Base-by-base conservation (phyloP, 2,113 vertebrate species). In the Cyanoderma ruficeps region DNA sequence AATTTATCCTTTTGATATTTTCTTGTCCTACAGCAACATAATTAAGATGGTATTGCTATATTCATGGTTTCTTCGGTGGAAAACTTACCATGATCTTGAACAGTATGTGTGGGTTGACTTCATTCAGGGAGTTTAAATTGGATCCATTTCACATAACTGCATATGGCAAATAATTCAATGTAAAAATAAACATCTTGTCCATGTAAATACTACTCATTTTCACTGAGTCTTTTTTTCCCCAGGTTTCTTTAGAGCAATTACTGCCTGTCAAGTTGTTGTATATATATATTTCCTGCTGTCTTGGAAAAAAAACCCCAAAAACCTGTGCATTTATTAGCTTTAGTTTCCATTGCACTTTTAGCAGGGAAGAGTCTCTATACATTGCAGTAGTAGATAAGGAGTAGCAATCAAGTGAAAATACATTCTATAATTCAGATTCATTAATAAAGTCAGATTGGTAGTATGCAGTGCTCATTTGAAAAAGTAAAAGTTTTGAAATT, bases 101-200 rank as follows among this genome's bases (percentile, higher is more conserved):
- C 80, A 96, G 87, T 67, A 50, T 71, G 84, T 94, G 81, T 96
- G 87, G 82, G 87, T 83, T 84, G 76, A 76, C 53, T 94, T 93
- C 28, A 90, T 93, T 97, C 89, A 83, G 69, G 55, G 78, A 94
- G 79, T 88, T 78, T 81, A 87, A 93, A 94, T 94, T 92, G 96
- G 94, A 96, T 97, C 79, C 30, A 86, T 97, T 96, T 96, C 94
- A 93, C 37, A 33, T 94, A 95, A 97, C 87, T 90, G 78, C 93
- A 86, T 95, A 96, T 92, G 89, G 94, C 77, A 95, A 93, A 93
- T 95, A 93, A 92, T 78, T 94, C 89, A 82, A 81, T 84, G 78
- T 91, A 92, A 89, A 94, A 95, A 97, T 94, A 95, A 92, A 96
- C 79, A 95, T 92, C 79, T 89, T 92, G 87, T 89, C 92, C 93